These are phyloP conservation scores for Todus mexicanus DNA, from an alignment of 2,797 vertebrate species.

Conservation along the genomic window DNA sequence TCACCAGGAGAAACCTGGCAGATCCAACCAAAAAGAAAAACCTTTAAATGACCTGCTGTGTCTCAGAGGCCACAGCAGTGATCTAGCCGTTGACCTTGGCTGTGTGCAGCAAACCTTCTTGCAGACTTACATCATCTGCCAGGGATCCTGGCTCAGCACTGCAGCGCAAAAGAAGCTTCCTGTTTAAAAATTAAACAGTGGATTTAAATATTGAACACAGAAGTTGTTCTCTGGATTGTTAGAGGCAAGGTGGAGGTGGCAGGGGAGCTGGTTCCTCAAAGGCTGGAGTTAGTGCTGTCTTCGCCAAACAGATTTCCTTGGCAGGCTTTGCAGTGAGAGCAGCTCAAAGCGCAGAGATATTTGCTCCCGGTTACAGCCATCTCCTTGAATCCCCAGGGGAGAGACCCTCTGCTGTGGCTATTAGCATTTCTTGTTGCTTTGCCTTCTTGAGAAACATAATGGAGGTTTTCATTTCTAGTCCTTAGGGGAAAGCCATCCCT, in stretches of 20 bases:
- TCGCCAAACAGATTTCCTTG: conserved; percentile 1
- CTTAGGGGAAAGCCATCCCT: not conserved
- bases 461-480: conserved; percentile 23
- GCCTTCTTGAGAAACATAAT: conserved; percentile 4
- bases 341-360: not conserved
- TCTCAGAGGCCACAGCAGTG: not conserved
- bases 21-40: not conserved
- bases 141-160: not conserved
- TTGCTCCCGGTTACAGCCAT: not conserved
- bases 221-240: conserved; percentile 10
- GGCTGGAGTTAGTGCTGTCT: not conserved
- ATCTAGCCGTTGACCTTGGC: not conserved
- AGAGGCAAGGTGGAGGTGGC: not conserved
- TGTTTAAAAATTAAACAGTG: conserved; percentile 20
- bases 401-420: not conserved
- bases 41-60: not conserved
- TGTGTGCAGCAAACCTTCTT: not conserved
- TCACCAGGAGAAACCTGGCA: not conserved
- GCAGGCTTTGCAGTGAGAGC: not conserved
- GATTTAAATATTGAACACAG: conserved; percentile 19
- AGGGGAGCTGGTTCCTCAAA: not conserved
- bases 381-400: not conserved
- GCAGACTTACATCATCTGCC: not conserved
- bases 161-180: not conserved
- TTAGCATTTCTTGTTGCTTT: conserved; percentile 23